Conservation (phyloP, 2,113 vertebrate species). For the Equus przewalskii region DNA sequence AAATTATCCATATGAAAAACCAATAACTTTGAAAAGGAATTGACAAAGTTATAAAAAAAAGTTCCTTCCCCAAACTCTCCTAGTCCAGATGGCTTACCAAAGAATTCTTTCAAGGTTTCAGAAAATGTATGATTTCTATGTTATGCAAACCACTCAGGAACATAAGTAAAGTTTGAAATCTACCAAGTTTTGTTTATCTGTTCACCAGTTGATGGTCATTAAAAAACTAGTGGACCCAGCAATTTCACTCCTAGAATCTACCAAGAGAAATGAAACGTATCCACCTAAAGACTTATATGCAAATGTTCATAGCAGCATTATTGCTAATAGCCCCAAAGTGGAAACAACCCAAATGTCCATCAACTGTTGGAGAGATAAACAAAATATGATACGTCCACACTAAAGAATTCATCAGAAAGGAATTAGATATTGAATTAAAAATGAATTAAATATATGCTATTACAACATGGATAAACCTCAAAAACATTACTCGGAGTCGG, state of each 20-base stretch:
- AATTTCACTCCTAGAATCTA: neutral
- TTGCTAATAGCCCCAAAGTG: neutral
- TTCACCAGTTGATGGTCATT: neutral
- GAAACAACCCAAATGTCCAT: neutral
- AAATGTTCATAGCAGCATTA: neutral
- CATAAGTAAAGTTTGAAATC: neutral
- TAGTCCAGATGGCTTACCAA: neutral
- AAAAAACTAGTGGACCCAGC: neutral
- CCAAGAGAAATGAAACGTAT: neutral
- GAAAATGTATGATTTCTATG: conserved; percentile 2
- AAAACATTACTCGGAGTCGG: neutral
- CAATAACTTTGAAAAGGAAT: conserved; percentile 31
- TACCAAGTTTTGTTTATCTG: neutral
- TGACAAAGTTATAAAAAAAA: conserved; percentile 16
- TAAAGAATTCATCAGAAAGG: neutral
- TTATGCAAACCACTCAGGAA: neutral
- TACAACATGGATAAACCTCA: neutral
- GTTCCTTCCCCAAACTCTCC: neutral
- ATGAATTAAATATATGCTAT: neutral
- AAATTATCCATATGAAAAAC: neutral
- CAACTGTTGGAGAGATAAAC: neutral
- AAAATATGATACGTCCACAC: neutral
- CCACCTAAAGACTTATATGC: neutral
- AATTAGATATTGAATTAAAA: conserved; percentile 21
- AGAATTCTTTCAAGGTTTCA: conserved; percentile 50